Conservation (phyloP, 2,888 invertebrate species). For the Idaea biselata region DNA sequence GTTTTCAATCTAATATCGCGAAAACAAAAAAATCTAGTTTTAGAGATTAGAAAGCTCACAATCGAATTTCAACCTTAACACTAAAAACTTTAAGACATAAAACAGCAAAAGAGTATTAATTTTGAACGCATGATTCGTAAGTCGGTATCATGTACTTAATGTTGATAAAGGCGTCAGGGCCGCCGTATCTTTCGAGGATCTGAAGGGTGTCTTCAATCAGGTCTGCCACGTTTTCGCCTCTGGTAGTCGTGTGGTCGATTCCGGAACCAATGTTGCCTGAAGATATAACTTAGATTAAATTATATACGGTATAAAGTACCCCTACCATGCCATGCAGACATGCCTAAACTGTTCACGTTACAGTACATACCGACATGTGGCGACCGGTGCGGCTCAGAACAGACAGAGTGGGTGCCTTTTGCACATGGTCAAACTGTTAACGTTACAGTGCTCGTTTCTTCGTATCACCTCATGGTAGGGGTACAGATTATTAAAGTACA, state of each 20-base stretch:
- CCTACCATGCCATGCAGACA: too few species aligned
- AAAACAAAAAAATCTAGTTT: too few species aligned
- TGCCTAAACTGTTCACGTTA: too few species aligned
- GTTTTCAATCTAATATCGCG: too few species aligned
- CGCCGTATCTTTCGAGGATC: constrained; percentile 94
- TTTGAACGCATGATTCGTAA: constrained; percentile 94
- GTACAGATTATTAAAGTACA: too few species aligned
- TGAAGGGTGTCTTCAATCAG: constrained; percentile 96
- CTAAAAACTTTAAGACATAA: background rate
- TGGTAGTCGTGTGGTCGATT: constrained; percentile 93
- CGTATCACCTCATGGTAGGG: too few species aligned
- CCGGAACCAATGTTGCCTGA: constrained; percentile 93
- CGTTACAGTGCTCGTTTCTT: too few species aligned
- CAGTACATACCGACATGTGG: too few species aligned
- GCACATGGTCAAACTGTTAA: too few species aligned
- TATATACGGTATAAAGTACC: background rate
- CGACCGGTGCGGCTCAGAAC: too few species aligned
- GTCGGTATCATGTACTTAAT: constrained; percentile 99
- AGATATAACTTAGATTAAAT: constrained; percentile 18
- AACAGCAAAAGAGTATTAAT: constrained; percentile 60
- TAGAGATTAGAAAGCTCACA: background rate
- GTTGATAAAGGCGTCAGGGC: constrained; percentile 97
- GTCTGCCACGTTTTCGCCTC: constrained; percentile 93
- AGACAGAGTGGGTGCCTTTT: too few species aligned
- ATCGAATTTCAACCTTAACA: background rate